A percentile compares a stretch with the other conserved stretches of the same genome.
Evolutionary conservation across 2,797 vertebrate species (phyloP).

Genomic region (Bradypodion ventrale): DNA sequence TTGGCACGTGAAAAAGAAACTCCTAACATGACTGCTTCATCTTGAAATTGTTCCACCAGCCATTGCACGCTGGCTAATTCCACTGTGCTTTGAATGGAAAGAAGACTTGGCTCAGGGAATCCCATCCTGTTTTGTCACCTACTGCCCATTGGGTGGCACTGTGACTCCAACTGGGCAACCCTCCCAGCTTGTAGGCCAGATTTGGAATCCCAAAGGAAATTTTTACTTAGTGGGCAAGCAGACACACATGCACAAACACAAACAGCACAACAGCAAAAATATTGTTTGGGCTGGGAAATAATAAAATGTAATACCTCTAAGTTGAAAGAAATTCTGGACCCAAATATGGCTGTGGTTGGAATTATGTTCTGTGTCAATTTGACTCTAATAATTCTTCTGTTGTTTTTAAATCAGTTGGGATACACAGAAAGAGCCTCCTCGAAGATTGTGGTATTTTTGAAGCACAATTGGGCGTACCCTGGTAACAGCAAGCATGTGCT

Average conservation of each 20-base stretch:
- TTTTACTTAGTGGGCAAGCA: background rate
- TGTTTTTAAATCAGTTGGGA: too few relatives aligned
- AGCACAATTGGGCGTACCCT: too few relatives aligned
- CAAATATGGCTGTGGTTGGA: slow-evolving; percentile 1
- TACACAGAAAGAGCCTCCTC: too few relatives aligned
- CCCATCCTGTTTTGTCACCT: background rate
- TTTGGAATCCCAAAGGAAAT: background rate
- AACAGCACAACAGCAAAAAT: background rate
- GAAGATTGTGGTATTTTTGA: too few relatives aligned
- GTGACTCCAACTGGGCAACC: slow-evolving; percentile 13
- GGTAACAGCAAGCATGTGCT: too few relatives aligned
- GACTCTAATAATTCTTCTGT: background rate
- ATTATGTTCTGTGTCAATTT: background rate
- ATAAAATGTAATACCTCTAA: slow-evolving; percentile 6
- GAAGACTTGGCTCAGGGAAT: background rate
- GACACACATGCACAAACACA: background rate
- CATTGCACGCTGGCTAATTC: background rate
- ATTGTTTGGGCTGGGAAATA: background rate
- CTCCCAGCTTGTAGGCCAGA: background rate
- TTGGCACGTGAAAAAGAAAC: too few relatives aligned
- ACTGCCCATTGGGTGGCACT: slow-evolving; percentile 34
- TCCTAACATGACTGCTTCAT: background rate
- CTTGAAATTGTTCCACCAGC: background rate
- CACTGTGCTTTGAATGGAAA: background rate
- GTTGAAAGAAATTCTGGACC: background rate